Base-by-base conservation (phyloP, 30 jellyfish, hydroid and myxozoan species). In the Aurelia aurita region DNA sequence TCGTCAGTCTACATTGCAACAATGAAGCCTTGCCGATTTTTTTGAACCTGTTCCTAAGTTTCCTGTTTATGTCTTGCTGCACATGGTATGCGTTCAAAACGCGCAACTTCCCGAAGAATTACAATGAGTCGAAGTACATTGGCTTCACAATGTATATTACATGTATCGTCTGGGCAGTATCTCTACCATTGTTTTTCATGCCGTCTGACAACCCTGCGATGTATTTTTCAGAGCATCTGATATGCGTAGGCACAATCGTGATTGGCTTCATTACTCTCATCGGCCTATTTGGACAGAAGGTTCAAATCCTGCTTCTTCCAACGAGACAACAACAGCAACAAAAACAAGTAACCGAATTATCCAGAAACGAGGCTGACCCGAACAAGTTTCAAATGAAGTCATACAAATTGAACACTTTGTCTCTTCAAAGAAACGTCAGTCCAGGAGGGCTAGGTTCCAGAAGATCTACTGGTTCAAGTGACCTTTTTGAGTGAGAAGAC, bases 51-150 rank as follows among this genome's bases (percentile, higher is more conserved):
- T 20, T 90, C 44, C 80, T 87, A 58, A 88, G 96, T 79, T 89
- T 88, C 77, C 84, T 89, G 57, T 78, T 94, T 55, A 88, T 94
- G 97, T 34, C 83, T 35, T 94, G 87, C 72, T 88, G 97, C 80
- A 84, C 97, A 3, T 77, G 90, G 77, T 63, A 80, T 59, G 97
- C 97, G 61, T 94, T 86, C 68, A 94, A 88, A 59, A 88, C 97
- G 61, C 90, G 99, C 64, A 86, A 88, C 70, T 86, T 94, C 87
- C 97, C 99, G 68, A 94, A 94, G 88, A 88, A 84, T 46, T 94
- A 85, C 96, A 94, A 84, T 59, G 99, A 94, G 76, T 96, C 97
- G 5, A 94, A 88, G 74, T 86, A 71, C 88, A 88, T 94, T 34
- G 97, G 96, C 27, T 66, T 94, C 54, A 94, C 99, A 14, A 74